These are phyloP conservation scores for Mesoclemmys tuberculata DNA, from an alignment of 2,113 vertebrate species.

Conservation along the genomic window DNA sequence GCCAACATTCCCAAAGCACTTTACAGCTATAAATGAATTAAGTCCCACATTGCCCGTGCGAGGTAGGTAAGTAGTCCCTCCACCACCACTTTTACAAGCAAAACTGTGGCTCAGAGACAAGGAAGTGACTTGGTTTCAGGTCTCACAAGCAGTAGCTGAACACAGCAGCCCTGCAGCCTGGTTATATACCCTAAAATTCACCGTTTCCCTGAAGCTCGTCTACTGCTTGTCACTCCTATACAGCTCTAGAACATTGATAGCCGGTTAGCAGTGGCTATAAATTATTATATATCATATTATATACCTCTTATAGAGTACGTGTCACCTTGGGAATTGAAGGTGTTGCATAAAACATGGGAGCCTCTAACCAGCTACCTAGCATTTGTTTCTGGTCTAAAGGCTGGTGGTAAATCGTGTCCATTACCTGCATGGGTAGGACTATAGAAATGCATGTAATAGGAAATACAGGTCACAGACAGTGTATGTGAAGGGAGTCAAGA, in stretches of 20 bases:
- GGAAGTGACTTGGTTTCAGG: neutral
- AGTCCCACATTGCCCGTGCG: neutral
- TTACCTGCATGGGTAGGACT: neutral
- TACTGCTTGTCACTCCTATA: neutral
- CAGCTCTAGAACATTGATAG: neutral
- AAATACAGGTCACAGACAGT: neutral
- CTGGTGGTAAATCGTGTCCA: neutral
- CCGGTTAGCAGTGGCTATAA: neutral
- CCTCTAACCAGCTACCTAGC: neutral
- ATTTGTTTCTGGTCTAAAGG: neutral
- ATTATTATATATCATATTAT: neutral
- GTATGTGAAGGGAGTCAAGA: rapidly evolving
- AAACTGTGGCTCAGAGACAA: too few relatives aligned
- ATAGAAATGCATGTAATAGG: neutral
- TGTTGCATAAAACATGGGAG: neutral
- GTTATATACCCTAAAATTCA: neutral
- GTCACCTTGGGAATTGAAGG: slow-evolving; percentile 32
- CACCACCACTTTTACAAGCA: neutral
- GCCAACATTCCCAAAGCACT: neutral
- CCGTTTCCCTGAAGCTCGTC: neutral
- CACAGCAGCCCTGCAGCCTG: neutral
- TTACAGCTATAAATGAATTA: neutral
- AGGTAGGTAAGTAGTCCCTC: neutral
- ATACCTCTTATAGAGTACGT: slow-evolving; percentile 32
- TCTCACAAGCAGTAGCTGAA: neutral